Conservation (phyloP, 1,140 invertebrate genomes). For the Drosophila dunni region DNA sequence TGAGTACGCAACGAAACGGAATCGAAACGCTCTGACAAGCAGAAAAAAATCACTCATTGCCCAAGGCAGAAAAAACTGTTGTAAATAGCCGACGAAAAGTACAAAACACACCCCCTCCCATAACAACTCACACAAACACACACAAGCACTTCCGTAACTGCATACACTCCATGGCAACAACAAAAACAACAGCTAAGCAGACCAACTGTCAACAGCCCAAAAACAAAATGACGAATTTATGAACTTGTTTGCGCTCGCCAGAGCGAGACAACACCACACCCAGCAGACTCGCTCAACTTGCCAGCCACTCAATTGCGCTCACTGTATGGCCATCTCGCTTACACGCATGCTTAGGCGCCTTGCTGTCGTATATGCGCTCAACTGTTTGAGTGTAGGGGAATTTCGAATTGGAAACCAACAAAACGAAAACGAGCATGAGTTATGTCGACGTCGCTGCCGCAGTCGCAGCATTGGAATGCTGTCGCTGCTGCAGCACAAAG, state of each 20-base stretch:
- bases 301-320: constrained; percentile 47
- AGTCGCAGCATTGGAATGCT: constrained; percentile 65
- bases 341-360: neutral
- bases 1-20: constrained; percentile 53
- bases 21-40: constrained; percentile 38
- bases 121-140: constrained; percentile 17
- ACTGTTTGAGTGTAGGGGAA: constrained; percentile 66
- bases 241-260: constrained; percentile 67
- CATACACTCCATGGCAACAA: constrained; percentile 48
- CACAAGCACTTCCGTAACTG: constrained; percentile 16
- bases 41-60: constrained; percentile 36
- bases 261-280: constrained; percentile 42
- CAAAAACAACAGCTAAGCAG: constrained; percentile 53
- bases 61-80: constrained; percentile 23
- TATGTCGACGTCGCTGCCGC: constrained; percentile 46
- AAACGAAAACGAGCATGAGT: constrained; percentile 54
- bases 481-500: constrained; percentile 33
- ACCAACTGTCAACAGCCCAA: constrained; percentile 80
- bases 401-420: constrained; percentile 66
- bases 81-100: constrained; percentile 64
- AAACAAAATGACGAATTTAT: constrained; percentile 85
- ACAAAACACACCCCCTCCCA: constrained; percentile 58
- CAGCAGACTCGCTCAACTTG: constrained; percentile 22
- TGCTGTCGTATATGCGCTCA: constrained; percentile 14
- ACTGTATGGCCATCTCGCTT: constrained; percentile 42